Base-by-base conservation (phyloP, 2,888 invertebrate species). In the Odiellus spinosus region DNA sequence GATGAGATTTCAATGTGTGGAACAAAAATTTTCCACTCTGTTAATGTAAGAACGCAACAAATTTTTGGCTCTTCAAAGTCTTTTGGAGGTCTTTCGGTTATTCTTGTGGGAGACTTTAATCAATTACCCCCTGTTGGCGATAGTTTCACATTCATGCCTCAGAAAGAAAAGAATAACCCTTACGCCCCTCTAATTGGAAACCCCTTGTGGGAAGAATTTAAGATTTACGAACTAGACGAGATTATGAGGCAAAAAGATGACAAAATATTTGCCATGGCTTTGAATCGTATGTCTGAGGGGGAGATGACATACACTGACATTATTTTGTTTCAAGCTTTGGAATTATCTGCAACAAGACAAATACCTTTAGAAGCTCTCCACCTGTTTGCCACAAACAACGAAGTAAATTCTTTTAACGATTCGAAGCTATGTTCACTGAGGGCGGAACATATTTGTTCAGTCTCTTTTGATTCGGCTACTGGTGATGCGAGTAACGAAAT, bases 1-100 rank as follows among this genome's bases (percentile, higher is more conserved):
- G 62, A 64, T 54, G 61, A 63, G 55, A 56, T 63, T 40, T 62
- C 61, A 15, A 60, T 63, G 60, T 55, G 61, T 10, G 59, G 59
- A 2, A 44, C 53, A 17, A 54, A 45, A 21, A 51, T 55, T 4
- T 54, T 63, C 1, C 47, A 52, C 8, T 49, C 54, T 32, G 53
- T 63, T 17, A 57, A 61, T 54, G 53, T 55, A 33, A 53, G 60
- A 40, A 51, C 63, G 19, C 48, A 56, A 48, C 60, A 64, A 58
- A 61, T 61, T 12, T 56, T 54, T 46, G 53, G 56, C 5, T 50
- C 39, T 20, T 53, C 58, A 44, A 41, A 52, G 48, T 40, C 42
- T 12, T 63, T 65, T 56, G 62, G 63, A 14, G 59, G 60, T 15
- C 40, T 61, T 3, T 61, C 61, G 10, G 53, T 64, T 8, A 47